phyloP scores from a whole-genome alignment of 2,888 invertebrate genomes.

The Melitaea athalia region DNA sequence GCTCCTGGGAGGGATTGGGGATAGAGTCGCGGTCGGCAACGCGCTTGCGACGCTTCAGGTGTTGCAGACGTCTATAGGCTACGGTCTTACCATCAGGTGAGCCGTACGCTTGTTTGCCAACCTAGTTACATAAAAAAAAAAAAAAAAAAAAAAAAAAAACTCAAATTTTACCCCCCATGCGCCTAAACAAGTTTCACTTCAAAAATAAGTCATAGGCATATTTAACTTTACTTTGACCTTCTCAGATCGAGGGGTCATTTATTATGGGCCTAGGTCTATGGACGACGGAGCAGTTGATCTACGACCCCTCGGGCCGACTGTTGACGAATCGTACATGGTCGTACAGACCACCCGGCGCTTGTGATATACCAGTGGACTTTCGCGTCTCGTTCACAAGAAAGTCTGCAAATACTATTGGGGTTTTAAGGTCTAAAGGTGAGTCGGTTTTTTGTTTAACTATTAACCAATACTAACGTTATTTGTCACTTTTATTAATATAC shows the following conservation, averaged over 20 bases:
- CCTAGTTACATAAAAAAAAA: too few relatives aligned
- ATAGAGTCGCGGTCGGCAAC: too few relatives aligned
- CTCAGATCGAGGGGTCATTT: constrained; percentile 86
- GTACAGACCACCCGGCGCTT: constrained; percentile 86
- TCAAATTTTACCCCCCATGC: too few relatives aligned
- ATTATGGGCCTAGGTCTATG: constrained; percentile 88
- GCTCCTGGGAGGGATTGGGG: too few relatives aligned
- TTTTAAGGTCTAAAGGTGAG: constrained; percentile 86
- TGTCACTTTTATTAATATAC: background rate
- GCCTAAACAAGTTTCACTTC: too few relatives aligned
- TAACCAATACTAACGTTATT: background rate
- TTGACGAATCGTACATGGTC: constrained; percentile 88
- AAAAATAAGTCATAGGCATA: too few relatives aligned
- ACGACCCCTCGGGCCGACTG: constrained; percentile 83
- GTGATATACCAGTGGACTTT: constrained; percentile 87
- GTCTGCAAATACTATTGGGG: constrained; percentile 83
- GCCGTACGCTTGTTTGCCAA: too few relatives aligned
- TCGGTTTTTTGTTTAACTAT: background rate
- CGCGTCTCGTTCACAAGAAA: constrained; percentile 84
- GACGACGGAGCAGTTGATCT: constrained; percentile 85
- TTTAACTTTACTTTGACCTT: background rate
- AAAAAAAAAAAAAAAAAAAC: too few relatives aligned
- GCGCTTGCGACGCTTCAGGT: too few relatives aligned
- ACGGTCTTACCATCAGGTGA: too few relatives aligned
- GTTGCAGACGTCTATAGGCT: too few relatives aligned